These are phyloP conservation scores for Allolobophora icterica DNA, from an alignment of 2,888 invertebrate genomes.

Conservation along the genomic window DNA sequence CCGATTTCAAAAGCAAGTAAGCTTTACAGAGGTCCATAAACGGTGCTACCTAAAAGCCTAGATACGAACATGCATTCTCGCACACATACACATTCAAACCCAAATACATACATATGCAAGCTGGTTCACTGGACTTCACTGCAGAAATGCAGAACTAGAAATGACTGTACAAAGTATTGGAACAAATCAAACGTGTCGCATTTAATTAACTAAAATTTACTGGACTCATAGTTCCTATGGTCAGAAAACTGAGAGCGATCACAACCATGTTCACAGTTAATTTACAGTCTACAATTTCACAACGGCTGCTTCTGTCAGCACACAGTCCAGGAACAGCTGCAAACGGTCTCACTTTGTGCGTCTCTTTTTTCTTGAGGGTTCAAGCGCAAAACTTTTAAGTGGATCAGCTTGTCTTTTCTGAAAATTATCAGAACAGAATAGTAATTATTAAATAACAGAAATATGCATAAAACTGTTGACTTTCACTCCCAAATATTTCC, in stretches of 20 bases:
- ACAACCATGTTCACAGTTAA: not conserved
- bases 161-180: not conserved
- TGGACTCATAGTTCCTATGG: not conserved
- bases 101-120: no score
- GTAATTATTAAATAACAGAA: not conserved
- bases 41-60: no score
- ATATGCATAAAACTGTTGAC: not conserved
- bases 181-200: not conserved
- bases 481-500: not conserved
- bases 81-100: no score
- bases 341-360: slow-evolving; percentile 11
- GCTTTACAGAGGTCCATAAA: no score
- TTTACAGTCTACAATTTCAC: not conserved
- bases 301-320: no score
- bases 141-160: not conserved
- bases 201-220: not conserved
- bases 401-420: slow-evolving; percentile 76
- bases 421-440: slow-evolving; percentile 50
- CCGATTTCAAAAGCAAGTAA: no score
- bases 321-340: not conserved
- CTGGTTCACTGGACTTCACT: not conserved
- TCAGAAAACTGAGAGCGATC: not conserved
- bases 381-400: slow-evolving; percentile 72
- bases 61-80: no score
- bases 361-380: slow-evolving; percentile 53